A percentile compares a stretch with the other conserved stretches of the same genome.
Evolutionary conservation across 2,113 vertebrate genomes (phyloP).

Genomic region (Callospermophilus lateralis): DNA sequence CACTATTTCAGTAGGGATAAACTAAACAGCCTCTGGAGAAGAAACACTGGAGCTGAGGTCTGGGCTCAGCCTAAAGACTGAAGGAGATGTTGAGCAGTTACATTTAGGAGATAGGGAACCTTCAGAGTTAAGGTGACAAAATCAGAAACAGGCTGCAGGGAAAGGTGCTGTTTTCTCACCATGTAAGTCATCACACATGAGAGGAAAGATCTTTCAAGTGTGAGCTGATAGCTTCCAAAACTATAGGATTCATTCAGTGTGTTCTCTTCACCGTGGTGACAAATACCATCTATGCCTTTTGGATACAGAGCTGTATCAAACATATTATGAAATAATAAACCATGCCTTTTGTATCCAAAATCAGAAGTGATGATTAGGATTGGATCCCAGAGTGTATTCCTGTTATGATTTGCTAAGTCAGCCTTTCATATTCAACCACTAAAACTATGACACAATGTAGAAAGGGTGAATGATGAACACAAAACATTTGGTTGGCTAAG

Average conservation of each 20-base stretch:
- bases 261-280: background rate
- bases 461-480: background rate
- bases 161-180: background rate
- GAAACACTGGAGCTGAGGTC: background rate
- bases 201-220: background rate
- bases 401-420: background rate
- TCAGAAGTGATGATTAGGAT: background rate
- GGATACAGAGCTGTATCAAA: background rate
- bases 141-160: background rate
- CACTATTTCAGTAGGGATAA: slow-evolving; percentile 11
- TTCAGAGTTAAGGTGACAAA: background rate
- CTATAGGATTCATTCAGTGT: background rate
- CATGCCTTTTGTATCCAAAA: slow-evolving; percentile 29
- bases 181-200: background rate
- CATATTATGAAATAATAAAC: slow-evolving; percentile 4
- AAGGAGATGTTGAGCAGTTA: slow-evolving; percentile 32
- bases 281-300: slow-evolving; percentile 8
- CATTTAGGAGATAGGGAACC: background rate
- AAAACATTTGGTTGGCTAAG: slow-evolving; percentile 11
- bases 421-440: background rate
- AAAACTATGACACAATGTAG: background rate
- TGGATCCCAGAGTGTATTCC: background rate
- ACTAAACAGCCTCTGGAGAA: background rate
- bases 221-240: background rate
- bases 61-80: background rate